Conservation (phyloP, 2,113 vertebrate species). For the Calypte anna region DNA sequence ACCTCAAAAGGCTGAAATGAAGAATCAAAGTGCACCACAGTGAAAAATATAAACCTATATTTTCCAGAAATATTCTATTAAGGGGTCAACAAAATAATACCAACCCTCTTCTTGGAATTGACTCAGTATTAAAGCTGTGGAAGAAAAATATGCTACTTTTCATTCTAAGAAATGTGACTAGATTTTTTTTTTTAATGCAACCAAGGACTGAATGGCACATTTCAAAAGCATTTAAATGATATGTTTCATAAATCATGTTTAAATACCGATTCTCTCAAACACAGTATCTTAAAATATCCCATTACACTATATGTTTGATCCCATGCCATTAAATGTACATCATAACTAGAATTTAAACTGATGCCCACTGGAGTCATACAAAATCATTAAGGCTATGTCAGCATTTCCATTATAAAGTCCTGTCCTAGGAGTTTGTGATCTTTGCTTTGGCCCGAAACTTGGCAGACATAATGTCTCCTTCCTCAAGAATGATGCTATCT, state of each 20-base stretch:
- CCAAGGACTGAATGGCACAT: not conserved
- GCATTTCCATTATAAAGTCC: constrained; percentile 18
- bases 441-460: constrained; percentile 37
- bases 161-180: not conserved
- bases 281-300: constrained; percentile 37
- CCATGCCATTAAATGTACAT: constrained; percentile 17
- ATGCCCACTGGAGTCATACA: not conserved
- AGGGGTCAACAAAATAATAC: not conserved
- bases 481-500: constrained; percentile 3
- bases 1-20: not conserved
- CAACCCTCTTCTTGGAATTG: not conserved
- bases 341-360: not conserved
- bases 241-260: constrained; percentile 19
- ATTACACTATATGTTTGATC: not conserved
- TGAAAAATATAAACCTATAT: not conserved
- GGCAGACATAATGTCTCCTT: constrained; percentile 12
- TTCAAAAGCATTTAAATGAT: constrained; percentile 40
- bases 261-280: constrained; percentile 16
- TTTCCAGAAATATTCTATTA: not conserved
- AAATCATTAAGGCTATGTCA: not conserved
- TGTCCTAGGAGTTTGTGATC: constrained; percentile 6
- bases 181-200: not conserved
- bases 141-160: not conserved
- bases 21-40: not conserved
- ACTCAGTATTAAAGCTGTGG: not conserved